Conservation (phyloP, 2,113 vertebrate genomes). For the Oryzias woworae region DNA sequence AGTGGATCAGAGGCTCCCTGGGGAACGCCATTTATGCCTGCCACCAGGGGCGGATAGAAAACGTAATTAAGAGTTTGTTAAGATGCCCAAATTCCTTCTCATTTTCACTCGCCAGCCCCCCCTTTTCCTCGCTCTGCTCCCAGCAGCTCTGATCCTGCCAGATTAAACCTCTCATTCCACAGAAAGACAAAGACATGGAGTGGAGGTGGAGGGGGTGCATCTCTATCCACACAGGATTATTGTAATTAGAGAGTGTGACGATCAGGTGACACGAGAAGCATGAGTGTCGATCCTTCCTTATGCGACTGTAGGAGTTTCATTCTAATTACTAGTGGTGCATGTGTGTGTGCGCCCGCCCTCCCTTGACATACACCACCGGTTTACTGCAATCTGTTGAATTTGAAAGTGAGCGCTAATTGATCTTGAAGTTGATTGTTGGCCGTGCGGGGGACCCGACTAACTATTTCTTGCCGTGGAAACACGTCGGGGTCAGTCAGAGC, state of each 20-base stretch:
- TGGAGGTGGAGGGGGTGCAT: slow-evolving; percentile 52
- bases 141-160: slow-evolving; percentile 68
- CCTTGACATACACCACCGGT: slow-evolving; percentile 28
- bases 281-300: slow-evolving; percentile 70
- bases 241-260: slow-evolving; percentile 73
- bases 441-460: slow-evolving; percentile 1
- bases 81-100: slow-evolving; percentile 75
- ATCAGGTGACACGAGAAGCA: slow-evolving; percentile 62
- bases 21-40: slow-evolving; percentile 73
- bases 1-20: slow-evolving; percentile 74
- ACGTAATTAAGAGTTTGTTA: slow-evolving; percentile 75
- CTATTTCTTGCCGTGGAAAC: neutral
- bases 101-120: slow-evolving; percentile 46
- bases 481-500: slow-evolving; percentile 15
- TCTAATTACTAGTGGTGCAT: slow-evolving; percentile 60
- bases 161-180: slow-evolving; percentile 68
- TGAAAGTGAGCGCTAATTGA: slow-evolving; percentile 61
- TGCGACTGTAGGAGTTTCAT: slow-evolving; percentile 62
- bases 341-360: slow-evolving; percentile 58
- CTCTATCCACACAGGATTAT: slow-evolving; percentile 69
- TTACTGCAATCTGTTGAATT: slow-evolving; percentile 35
- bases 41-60: slow-evolving; percentile 69
- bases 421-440: slow-evolving; percentile 50
- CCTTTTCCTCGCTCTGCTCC: slow-evolving; percentile 38
- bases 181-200: slow-evolving; percentile 48